Evolutionary conservation across 2,113 vertebrate genomes (phyloP), one percentile per base, ranked within the genome.

Genomic region (Pachycephala philippinensis): DNA sequence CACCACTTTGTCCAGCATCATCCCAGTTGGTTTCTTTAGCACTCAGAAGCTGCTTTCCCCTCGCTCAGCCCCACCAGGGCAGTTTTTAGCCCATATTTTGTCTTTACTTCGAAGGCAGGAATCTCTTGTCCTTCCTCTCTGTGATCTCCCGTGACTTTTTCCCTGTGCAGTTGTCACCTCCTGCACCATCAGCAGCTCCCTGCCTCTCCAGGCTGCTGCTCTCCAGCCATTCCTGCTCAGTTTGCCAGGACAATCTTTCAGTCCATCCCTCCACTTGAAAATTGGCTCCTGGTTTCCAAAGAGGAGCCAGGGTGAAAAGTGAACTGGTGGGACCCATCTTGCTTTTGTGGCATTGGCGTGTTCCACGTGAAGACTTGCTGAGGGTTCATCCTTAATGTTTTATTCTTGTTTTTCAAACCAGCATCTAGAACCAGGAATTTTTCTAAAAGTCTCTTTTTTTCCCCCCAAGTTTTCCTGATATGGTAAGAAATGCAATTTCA

Each of bases 91-190:
- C 21, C 2, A 2, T 52, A 5, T 72, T 85, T 86, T 54, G 28
- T 66, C 39, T 69, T 56, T 54, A 3, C 6, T 70, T 50, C 1
- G 0, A 22, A 27, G 47, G 11, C 23, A 61, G 40, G 19, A 64
- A 24, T 72, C 45, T 39, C 54, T 77, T 77, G 15, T 45, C 56
- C 23, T 15, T 63, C 50, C 45, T 87, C 31, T 31, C 10, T 31
- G 11, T 1, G 0, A 1, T 35, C 7, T 78, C 40, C 45, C 2
- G 0, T 68, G 13, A 2, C 39, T 42, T 66, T 35, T 33, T 30
- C 31, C 16, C 37, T 60, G 44, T 20, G 37, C 37, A 15, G 15
- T 30, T 88, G 57, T 83, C 20, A 11, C 28, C 45, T 90, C 33
- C 42, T 79, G 26, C 47, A 1, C 42, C 60, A 6, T 11, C 72